Evolutionary conservation across 2,797 vertebrate genomes (phyloP), one percentile per base, ranked within the genome.

Genomic region (Capromys pilorides): DNA sequence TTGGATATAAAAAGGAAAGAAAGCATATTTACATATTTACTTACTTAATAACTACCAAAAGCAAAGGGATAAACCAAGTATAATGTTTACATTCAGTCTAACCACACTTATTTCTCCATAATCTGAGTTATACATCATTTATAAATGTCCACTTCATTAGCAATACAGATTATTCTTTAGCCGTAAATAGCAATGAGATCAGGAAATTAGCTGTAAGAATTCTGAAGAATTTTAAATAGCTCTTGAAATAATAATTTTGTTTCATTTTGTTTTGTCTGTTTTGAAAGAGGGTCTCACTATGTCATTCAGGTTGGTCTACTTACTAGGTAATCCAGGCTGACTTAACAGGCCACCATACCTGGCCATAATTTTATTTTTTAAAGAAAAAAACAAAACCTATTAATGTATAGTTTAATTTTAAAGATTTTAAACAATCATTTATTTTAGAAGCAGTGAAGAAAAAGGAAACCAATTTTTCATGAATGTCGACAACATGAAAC

Each of bases 341-440:
- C 45, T 24, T 78, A 19, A 49, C 45, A 33, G 14, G 45, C 16
- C 6, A 14, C 33, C 16, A 22, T 1, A 12, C 26, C 21, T 49
- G 12, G n/a, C 22, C 8, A 59, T 45, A 87, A 83, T 21, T 79
- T 82, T 54, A 92, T 83, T 54, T 90, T 84, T 71, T 24, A 61
- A 90, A 57, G 12, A 79, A 80, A 57, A 21, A 86, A 75, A 59
- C 94, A 91, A 33, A 77, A 41, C 45, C 85, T 83, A 11, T 51
- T 73, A 93, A 64, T 41, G n/a, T 9, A 80, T 41, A 73, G 62
- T 19, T 59, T 69, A 88, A 92, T 71, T 93, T 92, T 45, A 92
- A 96, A 95, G 41, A 89, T 83, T 84, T 19, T 86, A 18, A 95
- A 81, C 4, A 31, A 33, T 69, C 82, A 79, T 19, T 95, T 94